phyloP scores from a whole-genome alignment of 1,140 invertebrate species.

The Drosophila erecta region DNA sequence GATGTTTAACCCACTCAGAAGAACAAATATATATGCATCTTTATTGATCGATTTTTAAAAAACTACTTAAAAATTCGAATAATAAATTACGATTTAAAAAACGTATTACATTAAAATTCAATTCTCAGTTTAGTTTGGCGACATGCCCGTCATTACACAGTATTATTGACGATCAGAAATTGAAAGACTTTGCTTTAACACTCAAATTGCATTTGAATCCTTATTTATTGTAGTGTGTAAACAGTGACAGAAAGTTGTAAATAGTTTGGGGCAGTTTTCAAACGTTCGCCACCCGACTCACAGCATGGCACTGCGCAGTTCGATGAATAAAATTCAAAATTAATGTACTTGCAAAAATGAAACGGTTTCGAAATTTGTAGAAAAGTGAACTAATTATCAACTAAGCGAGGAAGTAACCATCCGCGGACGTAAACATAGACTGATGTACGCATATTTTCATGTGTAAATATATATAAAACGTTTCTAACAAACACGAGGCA shows the following conservation, averaged over 20 bases:
- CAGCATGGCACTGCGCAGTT: slow-evolving; percentile 22
- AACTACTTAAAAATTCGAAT: slow-evolving; percentile 74
- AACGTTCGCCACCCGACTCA: slow-evolving; percentile 27
- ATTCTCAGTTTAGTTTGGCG: slow-evolving; percentile 45
- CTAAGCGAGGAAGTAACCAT: slow-evolving; percentile 67
- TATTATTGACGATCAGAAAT: slow-evolving; percentile 54
- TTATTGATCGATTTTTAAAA: slow-evolving; percentile 75
- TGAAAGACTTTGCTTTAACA: slow-evolving; percentile 66
- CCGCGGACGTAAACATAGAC: slow-evolving; percentile 46
- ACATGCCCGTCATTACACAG: slow-evolving; percentile 36
- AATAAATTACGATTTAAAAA: slow-evolving; percentile 67
- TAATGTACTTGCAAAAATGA: slow-evolving; percentile 25
- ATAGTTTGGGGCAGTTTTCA: slow-evolving; percentile 55
- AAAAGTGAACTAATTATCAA: slow-evolving; percentile 56
- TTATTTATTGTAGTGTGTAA: slow-evolving; percentile 27
- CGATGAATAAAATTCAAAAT: slow-evolving; percentile 28
- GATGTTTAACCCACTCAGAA: slow-evolving; percentile 78
- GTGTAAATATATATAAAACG: slow-evolving; percentile 75
- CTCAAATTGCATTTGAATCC: slow-evolving; percentile 61
- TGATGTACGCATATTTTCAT: slow-evolving; percentile 55
- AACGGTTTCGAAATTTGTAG: slow-evolving; percentile 39
- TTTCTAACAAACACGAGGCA: slow-evolving; percentile 82
- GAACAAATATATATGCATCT: slow-evolving; percentile 80
- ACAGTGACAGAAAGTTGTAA: slow-evolving; percentile 46
- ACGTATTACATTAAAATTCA: slow-evolving; percentile 53